Conservation (phyloP, 2,797 vertebrate species). For the Graptemys geographica region DNA sequence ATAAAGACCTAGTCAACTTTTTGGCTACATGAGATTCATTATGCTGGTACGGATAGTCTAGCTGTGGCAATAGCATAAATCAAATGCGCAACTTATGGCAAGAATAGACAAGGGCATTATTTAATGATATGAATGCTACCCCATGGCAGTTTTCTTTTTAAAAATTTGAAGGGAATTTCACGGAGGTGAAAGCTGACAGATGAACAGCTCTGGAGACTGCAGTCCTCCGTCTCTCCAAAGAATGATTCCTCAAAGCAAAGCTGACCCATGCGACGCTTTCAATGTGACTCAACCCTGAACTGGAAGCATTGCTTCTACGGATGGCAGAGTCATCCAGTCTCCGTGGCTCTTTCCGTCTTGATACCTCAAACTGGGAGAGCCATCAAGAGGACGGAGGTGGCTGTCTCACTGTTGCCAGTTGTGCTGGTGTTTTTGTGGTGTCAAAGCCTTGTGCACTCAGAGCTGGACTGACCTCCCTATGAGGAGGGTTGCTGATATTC, state of each 20-base stretch:
- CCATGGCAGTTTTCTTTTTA: slow-evolving; percentile 14
- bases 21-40: slow-evolving; percentile 18
- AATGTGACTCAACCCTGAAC: no score
- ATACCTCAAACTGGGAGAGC: no score
- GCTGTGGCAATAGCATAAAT: slow-evolving; percentile 32
- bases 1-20: slow-evolving; percentile 7
- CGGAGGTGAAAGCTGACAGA: neutral
- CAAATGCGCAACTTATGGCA: neutral
- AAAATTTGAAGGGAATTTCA: slow-evolving; percentile 26
- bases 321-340: no score
- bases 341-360: no score
- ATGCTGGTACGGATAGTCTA: slow-evolving; percentile 2
- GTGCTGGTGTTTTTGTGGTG: neutral
- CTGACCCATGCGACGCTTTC: rapidly evolving
- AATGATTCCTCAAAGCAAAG: neutral
- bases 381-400: neutral
- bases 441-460: neutral
- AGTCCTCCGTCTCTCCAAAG: neutral
- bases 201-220: neutral
- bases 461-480: neutral
- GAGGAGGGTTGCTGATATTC: neutral
- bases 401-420: neutral
- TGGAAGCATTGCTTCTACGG: no score
- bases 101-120: slow-evolving; percentile 6
- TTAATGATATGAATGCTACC: slow-evolving; percentile 46